Base-by-base conservation (phyloP, 1,140 invertebrate genomes). In the Thrips palmi region DNA sequence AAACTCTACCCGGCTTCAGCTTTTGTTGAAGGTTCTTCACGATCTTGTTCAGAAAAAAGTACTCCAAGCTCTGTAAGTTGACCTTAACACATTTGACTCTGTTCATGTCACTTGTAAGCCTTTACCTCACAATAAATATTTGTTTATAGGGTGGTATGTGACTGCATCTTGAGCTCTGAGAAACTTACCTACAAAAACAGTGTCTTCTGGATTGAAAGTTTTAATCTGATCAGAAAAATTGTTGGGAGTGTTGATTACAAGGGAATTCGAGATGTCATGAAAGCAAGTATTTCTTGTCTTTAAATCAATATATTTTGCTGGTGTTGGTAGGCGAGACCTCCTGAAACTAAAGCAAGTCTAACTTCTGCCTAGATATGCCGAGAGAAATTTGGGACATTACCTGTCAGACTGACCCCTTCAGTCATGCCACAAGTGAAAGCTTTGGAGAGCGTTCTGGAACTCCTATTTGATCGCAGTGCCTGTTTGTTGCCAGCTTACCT, bases 241-340 rank as follows among this genome's bases (percentile, higher is more conserved):
- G 82, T 96, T 52, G 73, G 75, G 24, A 76, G 80, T 40, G 89
- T 94, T 8, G 86, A 93, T 56, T 97, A 97, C 53, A 97, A 96
- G 64, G 88, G 83, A 31, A 84, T 89, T 1, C 59, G 85, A 47
- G 83, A 86, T 64, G 82, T 89, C 25, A 84, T 89, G 80, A 88
- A 87, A 64, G 79, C 79, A 63, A 48, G 44, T 44, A 22, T 25
- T 24, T 44, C 12, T 14, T 41, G 33, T 33, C 40, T 15, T 8
- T 33, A 24, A 27, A n/a, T 18, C 10, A 43, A 37, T 33, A 34
- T 14, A 23, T 24, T 34, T 30, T 43, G 4, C 33, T 20, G 11
- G 24, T 38, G n/a, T 38, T 37, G 19, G 28, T 25, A 3, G 21
- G 21, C n/a, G n/a, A n/a, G n/a, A n/a, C n/a, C n/a, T n/a, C n/a